Evolutionary conservation across 2,797 vertebrate species (phyloP), one percentile per base, ranked within the genome.

Genomic region (Cuniculus paca): DNA sequence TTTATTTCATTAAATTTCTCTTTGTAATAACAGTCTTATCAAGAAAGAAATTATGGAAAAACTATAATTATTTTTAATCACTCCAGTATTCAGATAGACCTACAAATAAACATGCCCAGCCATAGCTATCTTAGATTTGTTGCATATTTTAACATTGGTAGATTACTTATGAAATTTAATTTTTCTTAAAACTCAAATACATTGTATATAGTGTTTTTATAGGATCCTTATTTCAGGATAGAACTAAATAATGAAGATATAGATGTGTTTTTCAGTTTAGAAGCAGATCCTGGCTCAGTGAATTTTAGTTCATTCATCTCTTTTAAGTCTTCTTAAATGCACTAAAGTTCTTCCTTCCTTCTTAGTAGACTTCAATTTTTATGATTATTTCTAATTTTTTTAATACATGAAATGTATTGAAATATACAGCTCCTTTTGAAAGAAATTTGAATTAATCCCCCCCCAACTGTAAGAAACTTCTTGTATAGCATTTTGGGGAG

Each of bases 211-310:
- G 34, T 74, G 24, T 54, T 93, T 36, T 54, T 88, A 56, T 22
- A 75, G 42, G 4, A 52, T 75, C 50, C 63, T 88, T 91, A 52
- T 94, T 86, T 80, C 56, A 65, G 45, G 45, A 16, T 74, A 75
- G n/a, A 84, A 65, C 60, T 83, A 22, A 92, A 93, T 85, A 92
- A 91, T 79, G 11, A 77, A 90, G 2, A 56, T 68, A 42, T 61
- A 80, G 72, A 70, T 86, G 9, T 75, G n/a, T 45, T 88, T 95
- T 96, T 96, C 52, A 61, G 14, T 94, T 61, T 92, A 95, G 74
- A 92, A 94, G 74, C 28, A 84, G 54, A 86, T 75, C 26, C 54
- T 93, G 65, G n/a, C 36, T 91, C 45, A n/a, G 24, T 75, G 14
- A 78, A 58, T 93, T 94, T 94, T 84, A 81, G 86, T 39, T 96